These are phyloP conservation scores for Tanytarsus gracilentus DNA, from an alignment of 2,888 invertebrate species.

Conservation along the genomic window DNA sequence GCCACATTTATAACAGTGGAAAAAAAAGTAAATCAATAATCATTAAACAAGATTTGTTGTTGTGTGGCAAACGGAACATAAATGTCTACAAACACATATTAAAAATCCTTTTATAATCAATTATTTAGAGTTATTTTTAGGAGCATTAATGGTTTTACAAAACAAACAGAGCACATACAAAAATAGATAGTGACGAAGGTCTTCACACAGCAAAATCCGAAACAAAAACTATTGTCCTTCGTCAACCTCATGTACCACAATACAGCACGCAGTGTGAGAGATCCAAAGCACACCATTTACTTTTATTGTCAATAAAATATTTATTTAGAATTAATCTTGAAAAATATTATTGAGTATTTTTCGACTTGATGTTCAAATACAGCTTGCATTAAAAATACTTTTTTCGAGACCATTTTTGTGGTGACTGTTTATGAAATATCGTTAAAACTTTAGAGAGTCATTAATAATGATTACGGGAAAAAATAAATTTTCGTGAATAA, in stretches of 20 bases:
- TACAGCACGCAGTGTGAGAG: no score
- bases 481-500: conserved; percentile 11
- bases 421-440: not conserved
- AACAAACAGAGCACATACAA: not conserved
- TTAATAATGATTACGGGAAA: conserved; percentile 18
- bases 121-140: conserved; percentile 7
- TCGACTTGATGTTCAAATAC: conserved; percentile 15
- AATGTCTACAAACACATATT: not conserved
- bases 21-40: conserved; percentile 27
- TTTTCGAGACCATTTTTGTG: not conserved
- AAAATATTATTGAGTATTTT: conserved; percentile 11
- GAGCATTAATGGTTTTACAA: conserved; percentile 5
- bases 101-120: conserved; percentile 1
- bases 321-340: conserved; percentile 15
- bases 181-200: not conserved
- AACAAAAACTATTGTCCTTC: not conserved
- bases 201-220: not conserved
- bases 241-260: no score
- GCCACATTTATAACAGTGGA: no score
- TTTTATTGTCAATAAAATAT: conserved; percentile 2
- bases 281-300: no score
- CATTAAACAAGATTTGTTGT: conserved; percentile 28
- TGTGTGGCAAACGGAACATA: conserved; percentile 6
- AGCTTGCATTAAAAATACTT: conserved; percentile 14
- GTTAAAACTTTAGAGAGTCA: conserved; percentile 19